Percentiles rank a stretch among this genome's conserved stretches.
Evolutionary conservation across 2,797 vertebrate genomes (phyloP).

Genomic region (Sandelia bainsii): DNA sequence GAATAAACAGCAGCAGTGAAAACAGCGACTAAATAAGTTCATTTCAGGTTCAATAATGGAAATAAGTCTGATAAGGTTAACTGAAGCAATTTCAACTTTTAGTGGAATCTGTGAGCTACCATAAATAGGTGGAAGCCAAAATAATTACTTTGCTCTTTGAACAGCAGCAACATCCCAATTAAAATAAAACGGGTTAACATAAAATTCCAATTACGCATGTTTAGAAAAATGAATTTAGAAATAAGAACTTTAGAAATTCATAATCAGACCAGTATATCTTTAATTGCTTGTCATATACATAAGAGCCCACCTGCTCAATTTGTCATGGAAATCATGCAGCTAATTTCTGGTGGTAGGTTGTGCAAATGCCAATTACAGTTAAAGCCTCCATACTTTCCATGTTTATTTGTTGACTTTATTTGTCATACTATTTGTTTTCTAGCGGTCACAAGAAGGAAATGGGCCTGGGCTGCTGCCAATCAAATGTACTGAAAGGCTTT

Average conservation of each 20-base stretch:
- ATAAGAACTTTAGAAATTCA: slow-evolving; percentile 31
- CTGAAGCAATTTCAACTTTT: slow-evolving; percentile 62
- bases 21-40: slow-evolving; percentile 31
- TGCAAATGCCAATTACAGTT: slow-evolving; percentile 57
- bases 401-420: no score
- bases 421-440: slow-evolving; percentile 59
- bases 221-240: slow-evolving; percentile 38
- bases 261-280: slow-evolving; percentile 45
- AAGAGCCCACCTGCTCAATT: slow-evolving; percentile 51
- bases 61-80: slow-evolving; percentile 68
- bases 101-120: slow-evolving; percentile 13
- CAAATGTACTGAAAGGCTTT: slow-evolving; percentile 55
- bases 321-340: slow-evolving; percentile 46
- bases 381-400: slow-evolving; percentile 41
- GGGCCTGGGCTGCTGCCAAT: slow-evolving; percentile 65
- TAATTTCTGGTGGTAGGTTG: slow-evolving; percentile 10
- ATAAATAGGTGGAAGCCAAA: slow-evolving; percentile 34
- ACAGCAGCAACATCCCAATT: slow-evolving; percentile 54
- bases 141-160: slow-evolving; percentile 72
- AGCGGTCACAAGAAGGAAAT: slow-evolving; percentile 37
- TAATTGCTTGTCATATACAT: slow-evolving; percentile 73
- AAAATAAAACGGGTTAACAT: slow-evolving; percentile 58
- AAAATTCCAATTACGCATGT: slow-evolving; percentile 55
- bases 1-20: slow-evolving; percentile 15
- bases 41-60: slow-evolving; percentile 24